Evolutionary conservation across 2,797 vertebrate species (phyloP).

Genomic region (Tragopan temminckii): DNA sequence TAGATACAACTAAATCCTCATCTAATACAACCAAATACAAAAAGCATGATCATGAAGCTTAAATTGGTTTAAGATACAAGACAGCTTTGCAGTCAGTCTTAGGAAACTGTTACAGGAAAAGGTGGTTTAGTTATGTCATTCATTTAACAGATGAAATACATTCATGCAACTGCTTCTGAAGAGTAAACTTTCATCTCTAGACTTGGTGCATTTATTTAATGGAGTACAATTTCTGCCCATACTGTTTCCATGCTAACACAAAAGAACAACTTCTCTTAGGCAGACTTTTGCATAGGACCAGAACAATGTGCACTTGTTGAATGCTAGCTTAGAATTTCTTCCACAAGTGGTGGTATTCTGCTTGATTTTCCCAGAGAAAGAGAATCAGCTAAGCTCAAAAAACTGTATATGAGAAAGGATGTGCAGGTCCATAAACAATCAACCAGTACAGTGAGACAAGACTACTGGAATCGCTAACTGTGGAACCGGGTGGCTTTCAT

Average conservation of each 20-base stretch:
- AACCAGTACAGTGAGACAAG: background rate
- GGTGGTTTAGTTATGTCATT: background rate
- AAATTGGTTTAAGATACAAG: background rate
- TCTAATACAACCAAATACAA: background rate
- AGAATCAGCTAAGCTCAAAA: background rate
- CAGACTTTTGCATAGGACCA: background rate
- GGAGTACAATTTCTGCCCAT: background rate
- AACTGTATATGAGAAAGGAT: background rate
- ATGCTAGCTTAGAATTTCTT: too few relatives aligned
- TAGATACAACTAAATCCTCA: background rate
- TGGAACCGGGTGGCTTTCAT: accelerated
- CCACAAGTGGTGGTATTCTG: background rate
- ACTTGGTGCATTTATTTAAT: background rate
- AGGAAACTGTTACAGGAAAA: background rate
- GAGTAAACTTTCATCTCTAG: background rate
- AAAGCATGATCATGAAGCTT: background rate
- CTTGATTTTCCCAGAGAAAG: background rate
- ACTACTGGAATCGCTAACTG: background rate
- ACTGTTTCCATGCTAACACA: background rate
- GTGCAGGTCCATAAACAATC: background rate
- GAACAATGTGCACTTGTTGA: background rate
- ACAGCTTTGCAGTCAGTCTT: background rate
- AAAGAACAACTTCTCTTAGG: background rate
- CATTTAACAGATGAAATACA: background rate
- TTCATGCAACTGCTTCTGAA: background rate